Percentiles rank a stretch among this genome's conserved stretches.
These are phyloP conservation scores for Prunella strophiata DNA, from an alignment of 2,797 vertebrate species.

Conservation along the genomic window DNA sequence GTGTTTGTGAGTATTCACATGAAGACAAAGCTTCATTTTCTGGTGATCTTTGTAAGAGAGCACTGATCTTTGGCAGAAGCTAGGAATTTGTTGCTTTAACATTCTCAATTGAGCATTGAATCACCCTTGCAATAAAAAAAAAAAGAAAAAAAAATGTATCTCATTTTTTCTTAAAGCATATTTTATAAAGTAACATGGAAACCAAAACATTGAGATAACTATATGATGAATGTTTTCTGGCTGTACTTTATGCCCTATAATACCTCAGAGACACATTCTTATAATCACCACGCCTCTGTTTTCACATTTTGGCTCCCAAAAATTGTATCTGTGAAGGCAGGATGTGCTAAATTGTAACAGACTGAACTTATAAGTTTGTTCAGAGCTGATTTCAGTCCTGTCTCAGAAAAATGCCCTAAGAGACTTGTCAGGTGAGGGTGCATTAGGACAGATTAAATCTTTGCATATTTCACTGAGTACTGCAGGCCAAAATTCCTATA, in stretches of 20 bases:
- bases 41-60: not conserved
- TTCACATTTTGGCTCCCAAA: constrained; percentile 10
- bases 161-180: constrained; percentile 15
- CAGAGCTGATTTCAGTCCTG: not conserved
- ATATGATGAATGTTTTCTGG: constrained; percentile 47
- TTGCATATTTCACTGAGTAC: not conserved
- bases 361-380: not conserved
- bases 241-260: constrained; percentile 20
- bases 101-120: not conserved
- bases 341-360: not conserved
- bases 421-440: constrained; percentile 22
- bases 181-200: constrained; percentile 37
- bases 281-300: constrained; percentile 32
- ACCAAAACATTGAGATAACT: constrained; percentile 46
- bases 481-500: not conserved
- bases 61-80: constrained; percentile 21
- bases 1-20: not conserved
- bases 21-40: constrained; percentile 36
- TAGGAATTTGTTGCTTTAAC: constrained; percentile 1
- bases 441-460: constrained; percentile 13
- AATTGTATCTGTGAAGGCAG: not conserved
- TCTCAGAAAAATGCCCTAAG: not conserved
- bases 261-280: constrained; percentile 32
- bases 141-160: not conserved
- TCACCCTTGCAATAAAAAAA: not conserved